Percentiles rank a stretch among this genome's conserved stretches.
phyloP scores from a whole-genome alignment of 2,797 vertebrate genomes.

The Typhlichthys subterraneus region DNA sequence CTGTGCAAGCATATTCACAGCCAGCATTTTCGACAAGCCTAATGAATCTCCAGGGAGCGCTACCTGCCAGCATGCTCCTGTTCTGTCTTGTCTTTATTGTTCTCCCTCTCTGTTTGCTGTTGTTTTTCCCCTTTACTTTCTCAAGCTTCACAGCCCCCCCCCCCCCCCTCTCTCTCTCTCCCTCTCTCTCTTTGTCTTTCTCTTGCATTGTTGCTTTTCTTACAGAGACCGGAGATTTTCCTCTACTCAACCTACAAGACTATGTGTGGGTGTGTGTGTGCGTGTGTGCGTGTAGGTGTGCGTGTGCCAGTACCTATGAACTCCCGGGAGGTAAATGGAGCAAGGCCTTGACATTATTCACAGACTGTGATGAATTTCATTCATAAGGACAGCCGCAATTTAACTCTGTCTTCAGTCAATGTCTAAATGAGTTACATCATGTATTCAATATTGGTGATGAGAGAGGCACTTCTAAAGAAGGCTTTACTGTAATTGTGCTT shows the following conservation, averaged over 20 bases:
- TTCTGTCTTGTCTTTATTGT: conserved; percentile 72
- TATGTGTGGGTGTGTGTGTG: background rate
- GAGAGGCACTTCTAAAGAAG: conserved; percentile 19
- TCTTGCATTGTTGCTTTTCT: conserved; percentile 8
- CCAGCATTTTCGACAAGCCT: conserved; percentile 64
- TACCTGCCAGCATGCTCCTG: conserved; percentile 66
- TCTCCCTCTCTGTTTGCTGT: conserved; percentile 33
- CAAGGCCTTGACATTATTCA: conserved; percentile 18
- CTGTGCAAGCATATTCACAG: conserved; percentile 67
- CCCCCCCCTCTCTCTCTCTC: conserved; percentile 28
- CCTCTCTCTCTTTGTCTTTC: background rate
- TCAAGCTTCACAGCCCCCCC: background rate
- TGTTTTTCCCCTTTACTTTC: conserved; percentile 21
- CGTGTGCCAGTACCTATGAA: conserved; percentile 14
- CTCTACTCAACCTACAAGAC: conserved; percentile 29
- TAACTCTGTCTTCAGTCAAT: too few species aligned
- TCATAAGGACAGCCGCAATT: too few species aligned
- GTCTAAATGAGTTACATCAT: background rate
- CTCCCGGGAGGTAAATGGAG: conserved; percentile 14
- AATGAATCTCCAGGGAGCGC: conserved; percentile 72
- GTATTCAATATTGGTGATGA: conserved; percentile 1
- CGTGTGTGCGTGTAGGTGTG: background rate
- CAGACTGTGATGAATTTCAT: conserved; percentile 26
- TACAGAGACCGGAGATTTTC: conserved; percentile 4
- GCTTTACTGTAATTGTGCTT: conserved; percentile 59